Conservation (phyloP, 2,797 vertebrate genomes). For the Tauraco hartlaubi region DNA sequence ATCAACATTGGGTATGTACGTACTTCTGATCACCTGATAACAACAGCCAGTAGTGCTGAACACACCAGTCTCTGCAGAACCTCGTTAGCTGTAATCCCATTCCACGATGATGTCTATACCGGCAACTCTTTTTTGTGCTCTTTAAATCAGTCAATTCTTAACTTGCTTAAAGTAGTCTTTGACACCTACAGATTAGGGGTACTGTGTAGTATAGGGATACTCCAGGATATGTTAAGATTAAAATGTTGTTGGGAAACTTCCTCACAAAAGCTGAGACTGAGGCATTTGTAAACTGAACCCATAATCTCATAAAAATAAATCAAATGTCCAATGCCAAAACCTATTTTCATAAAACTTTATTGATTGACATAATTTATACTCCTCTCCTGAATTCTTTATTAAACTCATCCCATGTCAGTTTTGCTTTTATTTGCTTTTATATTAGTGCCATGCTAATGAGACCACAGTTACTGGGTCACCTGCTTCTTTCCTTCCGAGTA, state of each 20-base stretch:
- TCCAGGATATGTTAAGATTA: neutral
- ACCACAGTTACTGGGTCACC: neutral
- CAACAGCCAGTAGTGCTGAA: neutral
- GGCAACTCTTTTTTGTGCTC: neutral
- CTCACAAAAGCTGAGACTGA: neutral
- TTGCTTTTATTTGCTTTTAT: neutral
- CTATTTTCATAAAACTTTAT: neutral
- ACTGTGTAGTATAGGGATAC: neutral
- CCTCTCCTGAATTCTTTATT: neutral
- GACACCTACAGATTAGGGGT: neutral
- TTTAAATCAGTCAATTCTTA: neutral
- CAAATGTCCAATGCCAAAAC: neutral
- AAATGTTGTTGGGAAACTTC: neutral
- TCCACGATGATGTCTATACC: neutral
- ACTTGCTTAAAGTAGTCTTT: neutral
- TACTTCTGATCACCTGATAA: neutral
- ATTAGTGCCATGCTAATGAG: neutral
- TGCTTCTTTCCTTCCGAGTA: neutral
- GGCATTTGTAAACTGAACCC: neutral
- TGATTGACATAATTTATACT: neutral
- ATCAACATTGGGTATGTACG: neutral
- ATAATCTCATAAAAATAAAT: neutral
- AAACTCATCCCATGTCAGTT: neutral
- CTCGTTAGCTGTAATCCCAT: accelerated
- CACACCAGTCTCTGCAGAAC: neutral